Evolutionary conservation across 2,797 vertebrate species (phyloP).

Genomic region (Anomalospiza imberbis): DNA sequence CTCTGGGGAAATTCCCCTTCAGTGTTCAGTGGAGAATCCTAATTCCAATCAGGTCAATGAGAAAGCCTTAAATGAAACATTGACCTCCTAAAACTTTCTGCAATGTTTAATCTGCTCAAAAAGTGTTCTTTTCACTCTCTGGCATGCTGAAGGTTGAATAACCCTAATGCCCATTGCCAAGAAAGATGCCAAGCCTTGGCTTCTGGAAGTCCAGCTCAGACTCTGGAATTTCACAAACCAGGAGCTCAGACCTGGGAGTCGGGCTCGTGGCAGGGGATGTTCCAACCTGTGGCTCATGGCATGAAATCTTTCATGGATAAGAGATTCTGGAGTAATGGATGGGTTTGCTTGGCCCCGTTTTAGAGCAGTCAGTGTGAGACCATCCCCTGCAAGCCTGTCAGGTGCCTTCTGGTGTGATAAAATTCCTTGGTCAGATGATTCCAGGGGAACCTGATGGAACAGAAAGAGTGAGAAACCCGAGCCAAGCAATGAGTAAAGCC

Average conservation of each 20-base stretch:
- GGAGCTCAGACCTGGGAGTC: neutral
- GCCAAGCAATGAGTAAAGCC: neutral
- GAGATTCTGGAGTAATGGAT: neutral
- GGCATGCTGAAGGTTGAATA: neutral
- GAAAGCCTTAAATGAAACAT: neutral
- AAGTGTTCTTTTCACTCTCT: neutral
- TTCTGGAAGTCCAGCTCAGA: neutral
- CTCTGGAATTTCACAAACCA: neutral
- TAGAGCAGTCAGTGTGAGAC: rapidly evolving
- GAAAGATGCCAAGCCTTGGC: neutral
- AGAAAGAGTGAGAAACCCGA: neutral
- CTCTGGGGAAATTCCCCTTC: neutral
- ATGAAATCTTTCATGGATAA: neutral
- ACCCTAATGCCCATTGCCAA: neutral
- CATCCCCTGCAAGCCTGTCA: neutral
- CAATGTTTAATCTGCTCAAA: neutral
- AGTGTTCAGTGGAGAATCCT: neutral
- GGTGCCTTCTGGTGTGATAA: neutral
- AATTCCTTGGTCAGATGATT: neutral
- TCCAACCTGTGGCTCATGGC: neutral
- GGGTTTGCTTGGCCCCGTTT: neutral
- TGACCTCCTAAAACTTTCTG: neutral
- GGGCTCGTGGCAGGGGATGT: rapidly evolving
- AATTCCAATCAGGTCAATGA: neutral
- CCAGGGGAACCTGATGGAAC: neutral